Evolutionary conservation across 1,140 invertebrate species (phyloP).

Genomic region (Ptiloglossa arizonensis): DNA sequence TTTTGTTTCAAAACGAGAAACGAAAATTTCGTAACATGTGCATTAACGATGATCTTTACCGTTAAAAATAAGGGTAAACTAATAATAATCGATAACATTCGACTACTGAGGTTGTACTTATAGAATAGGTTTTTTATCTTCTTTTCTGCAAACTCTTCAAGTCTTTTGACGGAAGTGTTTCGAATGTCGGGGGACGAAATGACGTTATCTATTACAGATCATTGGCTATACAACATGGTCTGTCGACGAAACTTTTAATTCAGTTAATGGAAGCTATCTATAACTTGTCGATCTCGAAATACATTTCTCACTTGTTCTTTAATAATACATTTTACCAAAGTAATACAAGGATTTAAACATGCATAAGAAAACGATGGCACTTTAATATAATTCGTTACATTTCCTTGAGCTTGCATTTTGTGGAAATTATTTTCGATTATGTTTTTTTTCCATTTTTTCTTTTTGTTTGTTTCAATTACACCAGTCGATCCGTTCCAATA

Average conservation of each 20-base stretch:
- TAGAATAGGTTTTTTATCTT: background rate
- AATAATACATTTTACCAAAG: constrained; percentile 46
- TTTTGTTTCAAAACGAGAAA: background rate
- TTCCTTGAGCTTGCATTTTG: constrained; percentile 59
- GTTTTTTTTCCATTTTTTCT: constrained; percentile 39
- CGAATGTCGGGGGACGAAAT: background rate
- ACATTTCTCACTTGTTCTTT: constrained; percentile 27
- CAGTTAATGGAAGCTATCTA: constrained; percentile 23
- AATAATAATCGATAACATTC: no score
- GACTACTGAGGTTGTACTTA: no score
- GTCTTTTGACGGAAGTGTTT: background rate
- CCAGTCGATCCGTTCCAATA: constrained; percentile 28
- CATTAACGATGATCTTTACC: background rate
- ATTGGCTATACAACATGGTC: constrained; percentile 5
- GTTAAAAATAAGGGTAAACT: background rate
- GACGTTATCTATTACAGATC: constrained; percentile 10
- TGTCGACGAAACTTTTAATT: constrained; percentile 15
- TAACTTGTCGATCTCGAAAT: constrained; percentile 25
- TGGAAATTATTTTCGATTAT: constrained; percentile 39
- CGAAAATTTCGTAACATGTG: background rate
- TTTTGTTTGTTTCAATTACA: constrained; percentile 35
- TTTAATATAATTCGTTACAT: constrained; percentile 64
- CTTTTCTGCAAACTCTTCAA: constrained; percentile 5
- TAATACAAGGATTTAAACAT: constrained; percentile 60
- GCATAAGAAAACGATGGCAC: constrained; percentile 61